A percentile compares a stretch with the other conserved stretches of the same genome.
These are phyloP conservation scores for Alouatta palliata DNA, from an alignment of 2,113 vertebrate genomes.

Conservation along the genomic window DNA sequence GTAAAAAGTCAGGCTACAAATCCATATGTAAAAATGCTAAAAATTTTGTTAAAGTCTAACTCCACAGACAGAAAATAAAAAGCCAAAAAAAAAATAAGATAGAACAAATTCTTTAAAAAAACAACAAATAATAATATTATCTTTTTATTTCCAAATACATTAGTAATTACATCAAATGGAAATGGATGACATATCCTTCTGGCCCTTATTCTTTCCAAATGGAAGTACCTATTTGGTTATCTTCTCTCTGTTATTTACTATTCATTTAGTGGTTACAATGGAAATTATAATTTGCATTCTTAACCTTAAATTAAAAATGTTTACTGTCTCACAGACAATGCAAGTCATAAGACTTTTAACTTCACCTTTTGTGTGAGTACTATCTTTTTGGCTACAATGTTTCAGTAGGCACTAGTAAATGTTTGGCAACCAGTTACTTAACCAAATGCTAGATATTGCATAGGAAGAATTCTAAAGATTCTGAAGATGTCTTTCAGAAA, in stretches of 20 bases:
- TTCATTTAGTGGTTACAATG: neutral
- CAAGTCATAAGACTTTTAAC: neutral
- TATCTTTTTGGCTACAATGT: neutral
- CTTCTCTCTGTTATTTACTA: neutral
- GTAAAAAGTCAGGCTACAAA: conserved; percentile 44
- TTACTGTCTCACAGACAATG: neutral
- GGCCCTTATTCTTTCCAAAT: neutral
- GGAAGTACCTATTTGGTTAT: neutral
- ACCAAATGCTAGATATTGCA: neutral
- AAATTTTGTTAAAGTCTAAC: conserved; percentile 47
- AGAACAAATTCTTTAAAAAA: neutral
- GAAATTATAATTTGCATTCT: neutral
- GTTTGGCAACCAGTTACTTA: neutral
- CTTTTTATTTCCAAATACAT: neutral
- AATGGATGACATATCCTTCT: neutral
- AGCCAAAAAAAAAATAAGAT: neutral
- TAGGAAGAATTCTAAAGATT: neutral
- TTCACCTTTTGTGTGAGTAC: neutral
- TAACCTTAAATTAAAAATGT: neutral
- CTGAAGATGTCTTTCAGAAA: neutral
- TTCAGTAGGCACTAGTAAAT: neutral
- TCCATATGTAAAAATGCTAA: conserved; percentile 46
- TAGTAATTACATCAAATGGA: neutral
- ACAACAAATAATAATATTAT: neutral
- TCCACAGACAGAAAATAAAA: neutral